Evolutionary conservation across 2,797 vertebrate genomes (phyloP), one percentile per base, ranked within the genome.

Genomic region (Champsocephalus gunnari): DNA sequence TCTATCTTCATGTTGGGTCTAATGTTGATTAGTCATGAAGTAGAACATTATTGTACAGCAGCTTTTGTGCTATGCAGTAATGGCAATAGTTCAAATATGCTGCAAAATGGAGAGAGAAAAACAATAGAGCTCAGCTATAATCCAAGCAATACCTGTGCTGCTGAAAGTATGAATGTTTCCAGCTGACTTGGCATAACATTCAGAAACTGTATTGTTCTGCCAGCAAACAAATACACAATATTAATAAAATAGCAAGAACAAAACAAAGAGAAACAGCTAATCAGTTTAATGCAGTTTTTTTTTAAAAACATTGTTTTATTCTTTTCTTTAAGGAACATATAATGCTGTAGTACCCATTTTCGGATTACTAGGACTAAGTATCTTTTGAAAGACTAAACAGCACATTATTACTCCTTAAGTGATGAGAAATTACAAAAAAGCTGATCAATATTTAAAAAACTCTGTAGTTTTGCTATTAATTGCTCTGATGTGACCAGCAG

Each of bases 141-240:
- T 82, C 49, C 19, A 0, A 62, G 66, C 66, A 81, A 71, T 76
- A 87, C 73, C 79, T 84, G 77, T 69, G 77, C 72, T 72, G 87
- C 79, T 76, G 78, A 73, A 71, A 78, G 76, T 65, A 80, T 85
- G 82, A 81, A 82, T 81, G 70, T 74, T 80, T 82, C 21, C 64
- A 71, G 87, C 79, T 88, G 82, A 91, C 71, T 79, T 60, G 19
- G 84, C 80, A 75, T 38, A 2, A 66, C 82, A 61, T 85, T 73
- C 80, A 65, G 61, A 78, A 79, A 75, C 70, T 48, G 34, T 73
- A 79, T 82, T 41, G 64, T 47, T 75, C 10, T 83, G 78, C 79
- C 71, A 82, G 59, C 71, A 82, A 87, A 80, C 61, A 90, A 88
- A 88, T 86, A 71, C 77, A 57, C 49, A 79, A 80, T 78, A 84